Base-by-base conservation (phyloP, 2,888 invertebrate species). In the Xanthia togata region DNA sequence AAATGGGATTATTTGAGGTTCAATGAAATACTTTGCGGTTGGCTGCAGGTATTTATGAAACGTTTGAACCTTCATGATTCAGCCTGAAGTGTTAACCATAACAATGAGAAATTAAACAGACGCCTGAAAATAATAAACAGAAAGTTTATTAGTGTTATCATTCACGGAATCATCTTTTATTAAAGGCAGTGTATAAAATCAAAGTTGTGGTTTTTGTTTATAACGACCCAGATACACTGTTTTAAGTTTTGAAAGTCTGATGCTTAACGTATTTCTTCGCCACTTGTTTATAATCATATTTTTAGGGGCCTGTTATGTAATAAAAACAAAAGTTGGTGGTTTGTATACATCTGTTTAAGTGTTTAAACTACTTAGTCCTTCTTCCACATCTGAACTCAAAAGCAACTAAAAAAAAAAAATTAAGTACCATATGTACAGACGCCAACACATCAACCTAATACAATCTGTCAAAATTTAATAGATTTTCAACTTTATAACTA, bases 31-130 rank as follows among this genome's bases (percentile, higher is more conserved):
- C 50, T n/a, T 53, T n/a, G 55, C 38, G 12, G 38, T 35, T 12
- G 55, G 38, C 55, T 68, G 55, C 55, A 44, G 14, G 14, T 44
- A 55, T 55, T 8, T 31, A 69, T 70, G 63, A 70, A 85, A 31
- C 73, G 59, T 76, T 76, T 81, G 57, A 84, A 64, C 41, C 60
- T 63, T n/a, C 23, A 41, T 81, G 77, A 68, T 63, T 70, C 82
- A 77, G 17, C 5, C 23, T 55, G 64, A 69, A 73, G 74, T 76
- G 65, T 73, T 64, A 87, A 86, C 70, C 77, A 88, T 79, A 89
- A 89, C 89, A 89, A 88, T 86, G 64, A 78, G 87, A 89, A 79
- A 78, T 72, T 70, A 78, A 89, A 85, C 89, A 89, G 88, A 87
- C 70, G 55, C 64, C 59, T 71, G 38, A 60, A 63, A 69, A 74